Percentiles rank a stretch among this genome's conserved stretches.
These are phyloP conservation scores for Nasonia oneida DNA, from an alignment of 2,888 invertebrate species.

Conservation along the genomic window DNA sequence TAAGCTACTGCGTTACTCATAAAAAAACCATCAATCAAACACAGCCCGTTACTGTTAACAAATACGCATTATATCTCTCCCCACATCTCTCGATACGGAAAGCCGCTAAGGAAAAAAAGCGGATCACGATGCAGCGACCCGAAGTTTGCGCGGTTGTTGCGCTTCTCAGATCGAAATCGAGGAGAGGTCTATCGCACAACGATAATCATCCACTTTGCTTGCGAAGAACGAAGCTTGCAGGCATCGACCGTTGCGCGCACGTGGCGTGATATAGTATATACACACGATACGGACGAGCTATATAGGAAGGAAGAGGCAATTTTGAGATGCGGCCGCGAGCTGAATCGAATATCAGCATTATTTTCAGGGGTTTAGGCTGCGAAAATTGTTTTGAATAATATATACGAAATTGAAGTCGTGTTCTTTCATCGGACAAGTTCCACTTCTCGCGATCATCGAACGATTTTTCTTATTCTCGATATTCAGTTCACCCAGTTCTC, in stretches of 20 bases:
- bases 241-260: not conserved
- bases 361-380: not conserved
- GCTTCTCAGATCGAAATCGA: conserved; percentile 7
- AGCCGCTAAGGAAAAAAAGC: not conserved
- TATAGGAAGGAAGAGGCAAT: not conserved
- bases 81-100: not conserved
- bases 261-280: not conserved
- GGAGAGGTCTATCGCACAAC: not conserved
- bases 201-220: conserved; percentile 23
- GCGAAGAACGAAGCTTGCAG: not conserved
- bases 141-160: not conserved
- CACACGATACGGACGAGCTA: not conserved
- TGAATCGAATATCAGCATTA: not conserved
- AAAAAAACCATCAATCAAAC: not conserved
- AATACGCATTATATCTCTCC: not conserved
- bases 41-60: not conserved
- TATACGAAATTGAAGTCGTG: not conserved
- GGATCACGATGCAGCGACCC: not conserved
- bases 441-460: too few relatives aligned
- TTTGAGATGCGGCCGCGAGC: not conserved
- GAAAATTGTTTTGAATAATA: not conserved
- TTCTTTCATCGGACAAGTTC: not conserved
- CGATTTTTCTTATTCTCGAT: not conserved
- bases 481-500: not conserved
- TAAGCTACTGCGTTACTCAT: too few relatives aligned